Conservation (phyloP, 2,888 invertebrate genomes). For the Psococerastis gibbosa region DNA sequence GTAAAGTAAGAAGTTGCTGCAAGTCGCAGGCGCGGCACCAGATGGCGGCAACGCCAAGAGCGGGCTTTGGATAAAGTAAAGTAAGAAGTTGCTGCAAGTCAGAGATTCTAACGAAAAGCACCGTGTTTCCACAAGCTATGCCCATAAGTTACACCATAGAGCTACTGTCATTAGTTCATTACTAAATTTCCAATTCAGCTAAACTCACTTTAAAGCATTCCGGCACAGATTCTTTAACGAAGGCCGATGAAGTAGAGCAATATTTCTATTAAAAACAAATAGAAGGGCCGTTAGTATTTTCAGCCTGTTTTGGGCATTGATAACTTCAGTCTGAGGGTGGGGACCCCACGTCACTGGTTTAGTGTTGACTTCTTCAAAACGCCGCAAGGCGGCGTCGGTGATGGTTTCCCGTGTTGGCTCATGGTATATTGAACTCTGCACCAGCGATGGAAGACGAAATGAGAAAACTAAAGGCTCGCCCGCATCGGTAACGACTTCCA, state of each 20-base stretch:
- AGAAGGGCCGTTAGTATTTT: conserved; percentile 77
- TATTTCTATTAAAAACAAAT: conserved; percentile 72
- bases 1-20: too few relatives aligned
- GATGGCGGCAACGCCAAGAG: too few relatives aligned
- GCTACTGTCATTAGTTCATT: too few relatives aligned
- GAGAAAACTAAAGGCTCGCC: conserved; percentile 69
- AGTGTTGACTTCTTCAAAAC: conserved; percentile 77
- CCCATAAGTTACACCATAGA: too few relatives aligned
- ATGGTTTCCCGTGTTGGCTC: conserved; percentile 66
- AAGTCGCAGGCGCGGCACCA: too few relatives aligned
- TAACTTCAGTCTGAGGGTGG: conserved; percentile 65
- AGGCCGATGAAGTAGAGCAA: conserved; percentile 58
- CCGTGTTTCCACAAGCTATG: too few relatives aligned
- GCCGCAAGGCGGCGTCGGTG: conserved; percentile 64
- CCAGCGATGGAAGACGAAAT: conserved; percentile 76
- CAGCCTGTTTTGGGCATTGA: conserved; percentile 81
- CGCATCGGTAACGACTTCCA: conserved; percentile 70
- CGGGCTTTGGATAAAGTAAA: too few relatives aligned
- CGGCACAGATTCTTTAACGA: conserved; percentile 63
- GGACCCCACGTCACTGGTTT: conserved; percentile 84
- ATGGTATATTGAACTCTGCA: conserved; percentile 83
- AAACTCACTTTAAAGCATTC: conserved; percentile 51
- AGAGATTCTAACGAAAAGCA: too few relatives aligned
- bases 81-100: neutral
- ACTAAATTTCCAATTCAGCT: too few relatives aligned